Percentiles rank a stretch among this genome's conserved stretches.
These are phyloP conservation scores for Rhinolophus ferrumequinum DNA, from an alignment of 2,113 vertebrate genomes.

Conservation along the genomic window DNA sequence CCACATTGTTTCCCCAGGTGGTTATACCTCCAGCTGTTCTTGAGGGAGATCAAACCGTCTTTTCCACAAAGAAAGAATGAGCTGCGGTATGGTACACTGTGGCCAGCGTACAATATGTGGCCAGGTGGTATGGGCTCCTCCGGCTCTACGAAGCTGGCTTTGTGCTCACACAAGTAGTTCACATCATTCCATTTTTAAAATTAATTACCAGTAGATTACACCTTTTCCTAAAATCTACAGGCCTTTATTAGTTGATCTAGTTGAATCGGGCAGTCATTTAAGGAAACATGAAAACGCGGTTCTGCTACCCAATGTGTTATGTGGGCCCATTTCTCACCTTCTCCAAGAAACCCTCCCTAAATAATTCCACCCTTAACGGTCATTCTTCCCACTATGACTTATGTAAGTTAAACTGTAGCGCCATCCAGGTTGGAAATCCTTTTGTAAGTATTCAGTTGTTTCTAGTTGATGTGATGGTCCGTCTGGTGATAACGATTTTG, in stretches of 20 bases:
- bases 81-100: not conserved
- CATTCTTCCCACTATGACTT: not conserved
- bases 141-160: not conserved
- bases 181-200: not conserved
- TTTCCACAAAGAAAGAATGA: not conserved
- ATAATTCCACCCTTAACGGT: not conserved
- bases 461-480: not conserved
- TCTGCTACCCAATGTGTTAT: not conserved
- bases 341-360: not conserved
- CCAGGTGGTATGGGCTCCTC: fast-evolving
- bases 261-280: not conserved
- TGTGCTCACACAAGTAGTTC: not conserved
- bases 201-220: not conserved
- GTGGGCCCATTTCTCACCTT: not conserved
- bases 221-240: not conserved
- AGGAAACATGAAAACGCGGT: not conserved
- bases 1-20: not conserved
- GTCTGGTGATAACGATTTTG: not conserved
- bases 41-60: not conserved
- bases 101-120: too few species aligned
- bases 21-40: not conserved
- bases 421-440: not conserved
- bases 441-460: not conserved
- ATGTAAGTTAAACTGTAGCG: not conserved
- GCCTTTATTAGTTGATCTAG: not conserved